Evolutionary conservation across 1,140 invertebrate species (phyloP), one percentile per base, ranked within the genome.

Genomic region (Triops longicaudatus): DNA sequence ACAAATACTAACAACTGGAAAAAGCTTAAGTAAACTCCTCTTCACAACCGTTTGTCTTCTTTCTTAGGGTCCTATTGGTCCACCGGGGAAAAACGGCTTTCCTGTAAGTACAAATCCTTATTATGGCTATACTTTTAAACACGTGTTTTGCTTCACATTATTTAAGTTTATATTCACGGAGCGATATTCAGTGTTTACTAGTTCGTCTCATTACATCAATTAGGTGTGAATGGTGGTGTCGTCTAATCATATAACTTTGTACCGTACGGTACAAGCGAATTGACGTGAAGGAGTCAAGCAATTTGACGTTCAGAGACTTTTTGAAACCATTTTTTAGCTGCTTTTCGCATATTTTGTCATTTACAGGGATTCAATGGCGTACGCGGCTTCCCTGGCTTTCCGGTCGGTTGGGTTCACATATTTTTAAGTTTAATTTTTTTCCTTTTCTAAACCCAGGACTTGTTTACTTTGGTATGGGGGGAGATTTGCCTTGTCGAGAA

Each of bases 1-100:
- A 9, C 22, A 63, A 63, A 63, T 22, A 63, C 50, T n/a, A 22
- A 17, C 6, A 63, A 17, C 14, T n/a, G 7, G 0, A 22, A 63
- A 17, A 22, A 63, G 17, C 50, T 63, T 63, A n/a, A 6, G 50
- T 7, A 22, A 5, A 22, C 50, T 63, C 22, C 22, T 63, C 50
- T 22, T 17, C 6, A 63, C 7, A 63, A 43, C 41, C 43, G 4
- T 74, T 74, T 41, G n/a, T 74, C 73, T 41, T 63, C 80, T 77
- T 82, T 80, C 84, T 83, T 82, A 93, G 92, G 92, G 92, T 84
- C 85, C 88, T 80, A 87, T 89, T 83, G 92, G 92, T 84, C 88
- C 90, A 81, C 87, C 90, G 80, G 92, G 92, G 83, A 93, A 93
- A 86, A 93, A 92, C 85, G 92, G 92, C 88, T 93, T 93, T 89